Percentiles rank a stretch among this genome's conserved stretches.
Evolutionary conservation across 2,113 vertebrate genomes (phyloP).

Genomic region (Salminus brasiliensis): DNA sequence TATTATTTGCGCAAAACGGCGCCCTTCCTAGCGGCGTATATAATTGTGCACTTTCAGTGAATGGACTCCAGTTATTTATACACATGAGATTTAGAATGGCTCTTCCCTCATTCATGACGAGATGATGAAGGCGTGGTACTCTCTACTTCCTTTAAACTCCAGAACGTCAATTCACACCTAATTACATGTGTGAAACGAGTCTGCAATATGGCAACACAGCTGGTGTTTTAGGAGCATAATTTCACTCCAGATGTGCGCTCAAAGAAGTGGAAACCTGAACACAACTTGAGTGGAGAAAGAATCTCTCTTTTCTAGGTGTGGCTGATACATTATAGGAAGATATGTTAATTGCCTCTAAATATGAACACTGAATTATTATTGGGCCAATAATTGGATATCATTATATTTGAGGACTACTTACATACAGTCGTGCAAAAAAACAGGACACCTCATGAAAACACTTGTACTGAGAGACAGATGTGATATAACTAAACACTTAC

Average conservation of each 20-base stretch:
- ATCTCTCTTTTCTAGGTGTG: background rate
- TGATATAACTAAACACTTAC: too few relatives aligned
- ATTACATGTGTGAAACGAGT: slow-evolving; percentile 43
- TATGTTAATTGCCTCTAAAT: too few relatives aligned
- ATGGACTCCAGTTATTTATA: background rate
- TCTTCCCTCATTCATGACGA: background rate
- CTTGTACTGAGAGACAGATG: too few relatives aligned
- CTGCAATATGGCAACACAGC: slow-evolving; percentile 51
- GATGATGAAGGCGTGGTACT: slow-evolving; percentile 17
- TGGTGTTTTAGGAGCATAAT: slow-evolving; percentile 36
- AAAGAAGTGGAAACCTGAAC: slow-evolving; percentile 31
- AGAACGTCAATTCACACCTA: slow-evolving; percentile 35
- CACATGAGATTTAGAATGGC: background rate
- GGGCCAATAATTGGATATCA: too few relatives aligned
- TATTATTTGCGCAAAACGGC: too few relatives aligned
- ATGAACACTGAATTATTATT: too few relatives aligned
- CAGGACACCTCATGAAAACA: too few relatives aligned
- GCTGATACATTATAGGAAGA: too few relatives aligned
- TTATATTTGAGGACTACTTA: too few relatives aligned
- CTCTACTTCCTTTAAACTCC: slow-evolving; percentile 11
- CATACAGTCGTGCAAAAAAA: too few relatives aligned
- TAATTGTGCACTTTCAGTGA: background rate
- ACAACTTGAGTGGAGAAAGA: background rate
- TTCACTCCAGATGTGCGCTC: slow-evolving; percentile 40
- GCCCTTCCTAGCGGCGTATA: too few relatives aligned